phyloP scores from a whole-genome alignment of 1,140 invertebrate species.

The Eumaeus atala region DNA sequence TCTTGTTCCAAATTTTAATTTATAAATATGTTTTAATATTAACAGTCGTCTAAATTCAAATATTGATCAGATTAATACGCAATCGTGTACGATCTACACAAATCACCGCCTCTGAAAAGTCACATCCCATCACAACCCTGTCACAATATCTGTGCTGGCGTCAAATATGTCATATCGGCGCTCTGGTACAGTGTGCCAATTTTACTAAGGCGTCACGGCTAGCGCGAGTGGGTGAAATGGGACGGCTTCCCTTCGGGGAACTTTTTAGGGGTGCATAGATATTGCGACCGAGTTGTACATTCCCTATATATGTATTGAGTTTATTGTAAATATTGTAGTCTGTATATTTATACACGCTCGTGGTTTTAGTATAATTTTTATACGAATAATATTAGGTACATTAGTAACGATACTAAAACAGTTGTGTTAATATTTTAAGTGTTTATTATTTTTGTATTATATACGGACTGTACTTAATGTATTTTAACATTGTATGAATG shows the following conservation, averaged over 20 bases:
- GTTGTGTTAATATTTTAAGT: conserved; percentile 40
- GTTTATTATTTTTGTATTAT: conserved; percentile 57
- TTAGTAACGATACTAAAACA: conserved; percentile 14
- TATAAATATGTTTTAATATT: no score
- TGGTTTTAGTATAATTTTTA: conserved; percentile 38
- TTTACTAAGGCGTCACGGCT: no score
- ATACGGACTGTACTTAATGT: conserved; percentile 54
- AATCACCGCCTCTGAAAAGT: conserved; percentile 2
- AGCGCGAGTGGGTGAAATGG: no score
- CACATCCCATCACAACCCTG: conserved; percentile 3
- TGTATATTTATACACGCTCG: conserved; percentile 64
- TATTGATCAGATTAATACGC: no score
- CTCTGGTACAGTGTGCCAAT: no score
- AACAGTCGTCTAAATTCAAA: no score
- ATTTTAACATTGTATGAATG: conserved; percentile 41
- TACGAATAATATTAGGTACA: conserved; percentile 6
- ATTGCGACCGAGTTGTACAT: conserved; percentile 42
- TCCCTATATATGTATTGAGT: conserved; percentile 24
- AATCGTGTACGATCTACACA: no score
- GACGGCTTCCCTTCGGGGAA: conserved; percentile 14
- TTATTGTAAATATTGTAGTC: conserved; percentile 60
- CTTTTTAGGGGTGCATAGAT: conserved; percentile 39
- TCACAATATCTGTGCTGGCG: no score
- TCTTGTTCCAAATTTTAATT: conserved; percentile 14
- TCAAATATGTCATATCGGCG: no score